These are phyloP conservation scores for Gymnorhina tibicen DNA, from an alignment of 2,113 vertebrate genomes.

Conservation along the genomic window DNA sequence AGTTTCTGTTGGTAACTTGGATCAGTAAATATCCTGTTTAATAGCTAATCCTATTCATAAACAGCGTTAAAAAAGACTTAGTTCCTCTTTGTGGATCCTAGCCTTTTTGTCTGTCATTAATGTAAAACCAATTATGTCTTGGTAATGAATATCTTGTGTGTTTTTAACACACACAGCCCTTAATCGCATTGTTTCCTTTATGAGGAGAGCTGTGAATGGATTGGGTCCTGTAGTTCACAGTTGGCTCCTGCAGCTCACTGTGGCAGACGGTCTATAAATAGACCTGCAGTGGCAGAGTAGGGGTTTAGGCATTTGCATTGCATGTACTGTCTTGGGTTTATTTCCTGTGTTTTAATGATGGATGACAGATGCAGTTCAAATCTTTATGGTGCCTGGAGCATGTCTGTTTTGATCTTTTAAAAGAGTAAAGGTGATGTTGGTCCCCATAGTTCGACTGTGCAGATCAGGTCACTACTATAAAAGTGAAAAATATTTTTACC, in stretches of 20 bases:
- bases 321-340: neutral
- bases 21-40: neutral
- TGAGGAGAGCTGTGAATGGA: slow-evolving; percentile 17
- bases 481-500: neutral
- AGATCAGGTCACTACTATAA: neutral
- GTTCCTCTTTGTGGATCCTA: neutral
- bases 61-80: neutral
- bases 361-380: neutral
- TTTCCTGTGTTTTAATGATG: neutral
- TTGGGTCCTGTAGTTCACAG: neutral
- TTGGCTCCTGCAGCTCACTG: neutral
- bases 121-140: neutral
- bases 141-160: slow-evolving; percentile 13
- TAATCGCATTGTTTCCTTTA: slow-evolving; percentile 23
- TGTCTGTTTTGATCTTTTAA: neutral
- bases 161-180: slow-evolving; percentile 4
- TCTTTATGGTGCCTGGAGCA: neutral
- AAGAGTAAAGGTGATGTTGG: neutral
- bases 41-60: slow-evolving; percentile 11
- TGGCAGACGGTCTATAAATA: slow-evolving; percentile 23
- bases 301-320: neutral
- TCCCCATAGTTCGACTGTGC: neutral
- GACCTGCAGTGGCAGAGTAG: neutral
- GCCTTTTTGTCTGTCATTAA: neutral
- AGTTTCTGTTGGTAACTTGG: neutral